Conservation (phyloP, 2,888 invertebrate species). For the Spodoptera exigua region DNA sequence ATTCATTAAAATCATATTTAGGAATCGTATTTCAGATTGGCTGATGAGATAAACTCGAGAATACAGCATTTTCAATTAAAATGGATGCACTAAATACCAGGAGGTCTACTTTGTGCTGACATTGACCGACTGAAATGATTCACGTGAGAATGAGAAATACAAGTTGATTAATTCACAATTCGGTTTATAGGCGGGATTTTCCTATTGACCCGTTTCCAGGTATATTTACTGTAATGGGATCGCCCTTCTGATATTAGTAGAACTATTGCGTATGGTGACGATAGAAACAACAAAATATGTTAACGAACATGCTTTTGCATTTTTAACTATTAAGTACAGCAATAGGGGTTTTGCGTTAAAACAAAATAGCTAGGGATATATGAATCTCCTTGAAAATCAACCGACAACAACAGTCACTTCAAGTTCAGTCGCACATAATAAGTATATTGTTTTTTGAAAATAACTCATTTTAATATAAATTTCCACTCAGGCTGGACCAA, state of each 20-base stretch:
- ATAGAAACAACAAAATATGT: too few species aligned
- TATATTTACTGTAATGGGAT: not conserved
- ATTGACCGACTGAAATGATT: constrained; percentile 81
- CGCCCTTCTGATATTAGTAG: not conserved
- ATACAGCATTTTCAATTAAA: constrained; percentile 22
- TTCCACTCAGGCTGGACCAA: too few species aligned
- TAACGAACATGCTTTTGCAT: too few species aligned
- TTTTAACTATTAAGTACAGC: too few species aligned
- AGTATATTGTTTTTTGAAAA: too few species aligned
- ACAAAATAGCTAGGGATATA: too few species aligned
- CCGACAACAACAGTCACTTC: too few species aligned
- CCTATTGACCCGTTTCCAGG: constrained; percentile 49
- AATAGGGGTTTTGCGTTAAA: too few species aligned
- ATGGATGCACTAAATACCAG: constrained; percentile 59
- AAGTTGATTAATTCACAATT: constrained; percentile 66
- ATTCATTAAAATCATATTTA: constrained; percentile 34
- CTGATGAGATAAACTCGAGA: not conserved
- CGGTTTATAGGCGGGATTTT: constrained; percentile 60
- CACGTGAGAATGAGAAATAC: constrained; percentile 70
- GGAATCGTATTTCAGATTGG: constrained; percentile 14
- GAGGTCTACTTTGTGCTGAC: constrained; percentile 70
- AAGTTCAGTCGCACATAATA: too few species aligned
- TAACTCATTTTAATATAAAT: too few species aligned
- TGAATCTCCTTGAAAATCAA: too few species aligned
- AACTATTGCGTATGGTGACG: too few species aligned